These are phyloP conservation scores for Eubasilissa splendida DNA, from an alignment of 2,888 invertebrate genomes.

Conservation along the genomic window DNA sequence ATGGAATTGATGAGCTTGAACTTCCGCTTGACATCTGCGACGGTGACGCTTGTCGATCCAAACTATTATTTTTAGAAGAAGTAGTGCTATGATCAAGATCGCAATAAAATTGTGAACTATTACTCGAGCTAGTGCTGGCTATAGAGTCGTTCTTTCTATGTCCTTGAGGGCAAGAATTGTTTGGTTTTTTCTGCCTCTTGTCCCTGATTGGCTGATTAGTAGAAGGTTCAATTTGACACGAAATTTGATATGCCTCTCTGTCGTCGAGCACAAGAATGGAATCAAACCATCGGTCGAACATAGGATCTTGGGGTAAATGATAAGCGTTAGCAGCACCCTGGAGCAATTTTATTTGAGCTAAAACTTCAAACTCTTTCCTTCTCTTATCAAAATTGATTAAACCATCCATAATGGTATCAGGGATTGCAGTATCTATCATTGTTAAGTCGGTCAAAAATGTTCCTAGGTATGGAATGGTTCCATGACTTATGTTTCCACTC, in stretches of 20 bases:
- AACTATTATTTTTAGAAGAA: constrained; percentile 84
- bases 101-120: constrained; percentile 91
- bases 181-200: constrained; percentile 67
- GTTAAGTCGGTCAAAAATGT: constrained; percentile 98
- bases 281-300: constrained; percentile 97
- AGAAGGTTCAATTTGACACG: constrained; percentile 89
- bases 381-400: constrained; percentile 98
- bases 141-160: constrained; percentile 94
- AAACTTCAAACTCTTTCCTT: constrained; percentile 97
- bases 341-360: constrained; percentile 96
- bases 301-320: constrained; percentile 86
- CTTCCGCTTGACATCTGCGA: constrained; percentile 86
- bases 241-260: constrained; percentile 90
- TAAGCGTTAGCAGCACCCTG: constrained; percentile 97
- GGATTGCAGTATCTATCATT: constrained; percentile 98
- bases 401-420: constrained; percentile 85
- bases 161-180: constrained; percentile 66
- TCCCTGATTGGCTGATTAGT: constrained; percentile 70
- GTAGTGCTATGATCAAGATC: constrained; percentile 79
- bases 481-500: constrained; percentile 84
- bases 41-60: constrained; percentile 84
- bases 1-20: constrained; percentile 83
- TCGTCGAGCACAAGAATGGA: constrained; percentile 93
- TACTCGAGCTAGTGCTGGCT: constrained; percentile 88
- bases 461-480: constrained; percentile 97